Evolutionary conservation across 2,888 invertebrate genomes (phyloP).

Genomic region (Autographa gamma): DNA sequence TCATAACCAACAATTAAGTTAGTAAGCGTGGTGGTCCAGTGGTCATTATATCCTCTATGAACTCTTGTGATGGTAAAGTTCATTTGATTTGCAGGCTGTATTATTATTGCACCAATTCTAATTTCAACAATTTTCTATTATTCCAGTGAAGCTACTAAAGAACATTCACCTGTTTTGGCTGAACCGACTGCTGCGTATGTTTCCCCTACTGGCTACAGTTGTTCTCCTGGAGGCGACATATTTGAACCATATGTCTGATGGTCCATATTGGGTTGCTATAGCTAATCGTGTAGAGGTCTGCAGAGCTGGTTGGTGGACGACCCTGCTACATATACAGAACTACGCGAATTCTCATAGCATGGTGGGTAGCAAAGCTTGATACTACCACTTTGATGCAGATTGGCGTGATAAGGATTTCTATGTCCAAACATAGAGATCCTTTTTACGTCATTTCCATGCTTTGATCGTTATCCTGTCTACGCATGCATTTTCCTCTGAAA

Average conservation of each 20-base stretch:
- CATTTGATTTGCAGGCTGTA: no score
- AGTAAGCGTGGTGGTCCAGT: no score
- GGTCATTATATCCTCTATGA: no score
- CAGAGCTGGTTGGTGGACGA: constrained; percentile 73
- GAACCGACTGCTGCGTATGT: constrained; percentile 73
- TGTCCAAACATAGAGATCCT: no score
- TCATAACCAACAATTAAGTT: no score
- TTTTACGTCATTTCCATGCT: no score
- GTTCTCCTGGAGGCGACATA: constrained; percentile 69
- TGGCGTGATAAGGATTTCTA: no score
- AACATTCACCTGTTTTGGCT: constrained; percentile 74
- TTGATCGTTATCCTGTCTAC: no score
- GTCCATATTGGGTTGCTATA: constrained; percentile 64
- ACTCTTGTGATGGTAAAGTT: no score
- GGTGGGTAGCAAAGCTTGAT: constrained; percentile 52
- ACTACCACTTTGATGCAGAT: no score
- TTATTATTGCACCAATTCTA: no score
- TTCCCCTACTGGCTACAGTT: constrained; percentile 68
- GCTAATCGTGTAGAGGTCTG: constrained; percentile 60
- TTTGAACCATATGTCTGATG: constrained; percentile 67
- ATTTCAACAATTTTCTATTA: background rate
- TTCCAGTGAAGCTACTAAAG: constrained; percentile 44
- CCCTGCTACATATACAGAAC: constrained; percentile 74
- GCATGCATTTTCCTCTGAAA: no score
- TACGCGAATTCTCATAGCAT: constrained; percentile 61